Conservation (phyloP, 37 sponge, comb jelly and placozoan genomes). For the Ephydatia muelleri region DNA sequence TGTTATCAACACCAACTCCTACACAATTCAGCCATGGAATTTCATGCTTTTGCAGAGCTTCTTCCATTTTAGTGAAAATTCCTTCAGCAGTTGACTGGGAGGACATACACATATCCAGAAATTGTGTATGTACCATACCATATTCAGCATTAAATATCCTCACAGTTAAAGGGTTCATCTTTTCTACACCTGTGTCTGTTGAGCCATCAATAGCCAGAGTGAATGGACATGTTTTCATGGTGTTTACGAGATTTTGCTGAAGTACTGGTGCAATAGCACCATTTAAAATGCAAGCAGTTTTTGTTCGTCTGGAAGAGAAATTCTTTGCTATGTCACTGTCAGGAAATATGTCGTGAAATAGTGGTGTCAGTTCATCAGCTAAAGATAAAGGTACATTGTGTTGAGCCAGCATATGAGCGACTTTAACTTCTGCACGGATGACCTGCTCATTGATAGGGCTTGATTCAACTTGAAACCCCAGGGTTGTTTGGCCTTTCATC, state of each 20-base stretch:
- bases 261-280: constrained; percentile 23
- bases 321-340: constrained; percentile 51
- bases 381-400: constrained; percentile 60
- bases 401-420: constrained; percentile 40
- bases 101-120: too few species aligned
- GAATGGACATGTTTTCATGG: constrained; percentile 49
- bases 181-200: constrained; percentile 29
- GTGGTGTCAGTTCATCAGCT: constrained; percentile 38
- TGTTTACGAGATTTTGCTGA: constrained; percentile 3
- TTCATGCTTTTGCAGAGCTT: too few species aligned
- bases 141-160: too few species aligned
- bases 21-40: too few species aligned
- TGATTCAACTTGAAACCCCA: too few species aligned
- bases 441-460: constrained; percentile 28
- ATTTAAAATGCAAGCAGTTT: constrained; percentile 45
- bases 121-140: too few species aligned
- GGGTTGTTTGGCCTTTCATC: too few species aligned
- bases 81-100: too few species aligned
- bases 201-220: constrained; percentile 54
- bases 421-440: constrained; percentile 52
- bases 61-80: too few species aligned
- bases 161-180: constrained; percentile 49
- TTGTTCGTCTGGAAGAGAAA: constrained; percentile 42
- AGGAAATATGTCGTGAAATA: constrained; percentile 52
- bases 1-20: too few species aligned